Percentiles rank a stretch among this genome's conserved stretches.
phyloP scores from a whole-genome alignment of 2,888 invertebrate genomes.

The Automeris io region DNA sequence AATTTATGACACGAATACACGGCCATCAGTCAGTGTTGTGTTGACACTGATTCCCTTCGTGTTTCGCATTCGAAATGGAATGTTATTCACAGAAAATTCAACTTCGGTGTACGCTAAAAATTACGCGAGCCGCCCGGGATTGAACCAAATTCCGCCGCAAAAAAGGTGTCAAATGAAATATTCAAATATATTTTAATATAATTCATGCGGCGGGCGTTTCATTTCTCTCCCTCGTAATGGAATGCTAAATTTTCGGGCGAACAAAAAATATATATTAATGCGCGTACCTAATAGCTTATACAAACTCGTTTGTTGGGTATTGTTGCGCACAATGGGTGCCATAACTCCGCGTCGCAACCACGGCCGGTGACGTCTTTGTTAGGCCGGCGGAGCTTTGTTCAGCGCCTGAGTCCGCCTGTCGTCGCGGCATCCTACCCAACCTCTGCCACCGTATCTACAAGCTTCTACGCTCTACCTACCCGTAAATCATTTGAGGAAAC shows the following conservation, averaged over 20 bases:
- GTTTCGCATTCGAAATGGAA: constrained; percentile 71
- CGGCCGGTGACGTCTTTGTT: constrained; percentile 78
- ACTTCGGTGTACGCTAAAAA: constrained; percentile 71
- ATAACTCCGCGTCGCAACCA: constrained; percentile 76
- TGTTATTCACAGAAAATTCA: constrained; percentile 72
- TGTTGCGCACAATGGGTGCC: constrained; percentile 76
- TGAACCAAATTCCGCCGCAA: constrained; percentile 73
- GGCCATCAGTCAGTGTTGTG: constrained; percentile 67
- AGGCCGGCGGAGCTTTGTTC: constrained; percentile 66
- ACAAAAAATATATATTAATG: constrained; percentile 78
- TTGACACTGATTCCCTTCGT: constrained; percentile 72
- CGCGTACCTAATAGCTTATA: constrained; percentile 78
- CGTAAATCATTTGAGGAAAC: constrained; percentile 14
- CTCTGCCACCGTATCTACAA: constrained; percentile 34
- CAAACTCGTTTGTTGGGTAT: constrained; percentile 78
- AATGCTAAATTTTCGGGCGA: constrained; percentile 77
- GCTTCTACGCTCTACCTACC: constrained; percentile 29
- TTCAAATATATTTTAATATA: constrained; percentile 78
- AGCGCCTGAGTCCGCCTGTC: constrained; percentile 62
- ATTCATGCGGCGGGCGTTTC: constrained; percentile 78
- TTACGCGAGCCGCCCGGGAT: constrained; percentile 67
- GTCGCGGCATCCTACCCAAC: constrained; percentile 51
- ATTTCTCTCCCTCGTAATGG: constrained; percentile 78
- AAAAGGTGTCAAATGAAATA: constrained; percentile 78
- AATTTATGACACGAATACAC: constrained; percentile 56